Percentiles rank a stretch among this genome's conserved stretches.
Conservation (phyloP, 2,888 invertebrate genomes). For the Cantharis flavilabris region DNA sequence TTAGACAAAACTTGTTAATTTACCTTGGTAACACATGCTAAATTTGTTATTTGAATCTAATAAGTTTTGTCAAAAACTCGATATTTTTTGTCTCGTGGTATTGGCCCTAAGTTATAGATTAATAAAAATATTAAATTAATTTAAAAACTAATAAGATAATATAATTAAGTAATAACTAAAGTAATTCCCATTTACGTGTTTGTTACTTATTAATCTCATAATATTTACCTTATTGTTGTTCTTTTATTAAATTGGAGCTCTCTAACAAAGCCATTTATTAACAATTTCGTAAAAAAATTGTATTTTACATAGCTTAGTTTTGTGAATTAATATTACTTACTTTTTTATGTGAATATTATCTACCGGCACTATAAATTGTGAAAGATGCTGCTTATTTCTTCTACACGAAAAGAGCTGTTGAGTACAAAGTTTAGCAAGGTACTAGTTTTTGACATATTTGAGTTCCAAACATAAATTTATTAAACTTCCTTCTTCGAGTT, state of each 20-base stretch:
- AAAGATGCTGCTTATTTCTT: not conserved
- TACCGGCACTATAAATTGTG: not conserved
- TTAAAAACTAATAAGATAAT: too few relatives aligned
- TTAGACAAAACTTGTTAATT: too few relatives aligned
- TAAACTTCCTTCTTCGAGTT: slow-evolving; percentile 18
- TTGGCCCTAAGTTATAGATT: too few relatives aligned
- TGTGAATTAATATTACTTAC: not conserved
- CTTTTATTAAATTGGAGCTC: not conserved
- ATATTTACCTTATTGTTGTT: too few relatives aligned
- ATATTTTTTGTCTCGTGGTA: too few relatives aligned
- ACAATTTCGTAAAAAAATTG: slow-evolving; percentile 10
- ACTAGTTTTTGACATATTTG: slow-evolving; percentile 25
- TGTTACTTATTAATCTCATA: too few relatives aligned
- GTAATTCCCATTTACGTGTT: too few relatives aligned
- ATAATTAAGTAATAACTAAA: too few relatives aligned
- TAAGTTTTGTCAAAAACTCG: too few relatives aligned
- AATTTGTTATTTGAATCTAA: too few relatives aligned
- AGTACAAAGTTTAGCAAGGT: slow-evolving; percentile 9
- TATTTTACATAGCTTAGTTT: not conserved
- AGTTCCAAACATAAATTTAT: slow-evolving; percentile 25
- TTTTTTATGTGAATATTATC: not conserved
- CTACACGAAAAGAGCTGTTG: slow-evolving; percentile 4
- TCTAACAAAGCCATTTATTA: not conserved
- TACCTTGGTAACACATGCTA: too few relatives aligned
- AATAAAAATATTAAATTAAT: too few relatives aligned